Evolutionary conservation across 2,888 invertebrate genomes (phyloP).

Genomic region (Cephus pulcher): DNA sequence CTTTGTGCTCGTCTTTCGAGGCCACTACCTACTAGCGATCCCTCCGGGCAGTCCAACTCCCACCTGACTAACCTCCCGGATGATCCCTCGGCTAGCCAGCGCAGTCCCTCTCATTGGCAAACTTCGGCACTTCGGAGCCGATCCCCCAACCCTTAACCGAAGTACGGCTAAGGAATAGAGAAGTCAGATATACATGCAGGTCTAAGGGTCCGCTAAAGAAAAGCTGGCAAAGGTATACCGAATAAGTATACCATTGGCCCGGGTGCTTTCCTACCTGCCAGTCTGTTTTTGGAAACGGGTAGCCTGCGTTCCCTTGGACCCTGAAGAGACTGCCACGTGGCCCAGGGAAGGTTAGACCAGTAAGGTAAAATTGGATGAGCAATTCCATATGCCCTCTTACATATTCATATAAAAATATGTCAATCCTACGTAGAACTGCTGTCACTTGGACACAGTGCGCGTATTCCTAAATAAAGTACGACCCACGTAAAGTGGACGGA

Average conservation of each 20-base stretch:
- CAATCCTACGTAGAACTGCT: not conserved
- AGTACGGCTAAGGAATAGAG: not conserved
- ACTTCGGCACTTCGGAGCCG: not conserved
- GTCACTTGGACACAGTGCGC: not conserved
- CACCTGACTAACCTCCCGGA: not conserved
- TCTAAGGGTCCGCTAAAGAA: not conserved
- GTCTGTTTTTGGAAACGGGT: not conserved
- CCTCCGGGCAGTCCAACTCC: not conserved
- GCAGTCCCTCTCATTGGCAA: not conserved
- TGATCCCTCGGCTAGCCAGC: not conserved
- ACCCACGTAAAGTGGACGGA: not conserved
- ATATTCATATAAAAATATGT: not conserved
- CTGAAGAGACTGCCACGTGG: not conserved
- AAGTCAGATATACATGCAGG: not conserved
- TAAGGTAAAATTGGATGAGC: not conserved
- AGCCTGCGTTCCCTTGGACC: not conserved
- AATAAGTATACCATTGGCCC: not conserved
- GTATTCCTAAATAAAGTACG: not conserved
- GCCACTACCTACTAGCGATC: not conserved
- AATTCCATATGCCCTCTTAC: not conserved
- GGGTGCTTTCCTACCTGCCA: not conserved
- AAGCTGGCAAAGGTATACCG: not conserved
- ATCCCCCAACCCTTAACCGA: not conserved
- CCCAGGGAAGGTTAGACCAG: not conserved
- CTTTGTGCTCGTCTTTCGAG: constrained; percentile 26